phyloP scores from a whole-genome alignment of 2,888 invertebrate species.

The Nephrotoma guestfalica region DNA sequence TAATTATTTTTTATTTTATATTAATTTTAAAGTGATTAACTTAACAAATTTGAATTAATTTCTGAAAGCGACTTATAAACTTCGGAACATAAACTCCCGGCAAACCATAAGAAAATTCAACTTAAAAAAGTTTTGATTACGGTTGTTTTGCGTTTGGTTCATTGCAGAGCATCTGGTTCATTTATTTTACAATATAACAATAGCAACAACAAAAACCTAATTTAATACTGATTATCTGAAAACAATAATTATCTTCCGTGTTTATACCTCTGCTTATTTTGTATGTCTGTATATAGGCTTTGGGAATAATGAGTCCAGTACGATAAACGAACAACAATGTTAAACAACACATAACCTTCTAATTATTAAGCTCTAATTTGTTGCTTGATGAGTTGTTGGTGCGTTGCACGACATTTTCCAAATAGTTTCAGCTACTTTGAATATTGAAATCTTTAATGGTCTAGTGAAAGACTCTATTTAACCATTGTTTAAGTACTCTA shows the following conservation, averaged over 20 bases:
- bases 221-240: not conserved
- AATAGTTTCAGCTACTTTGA: too few relatives aligned
- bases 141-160: not conserved
- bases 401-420: too few relatives aligned
- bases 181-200: not conserved
- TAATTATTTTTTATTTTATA: not conserved
- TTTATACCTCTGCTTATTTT: too few relatives aligned
- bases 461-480: too few relatives aligned
- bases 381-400: too few relatives aligned
- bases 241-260: not conserved
- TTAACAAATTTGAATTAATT: not conserved
- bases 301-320: not conserved
- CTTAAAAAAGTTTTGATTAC: not conserved
- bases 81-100: not conserved
- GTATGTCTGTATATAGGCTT: not conserved
- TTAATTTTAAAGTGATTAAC: not conserved
- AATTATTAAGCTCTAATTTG: too few relatives aligned
- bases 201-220: not conserved
- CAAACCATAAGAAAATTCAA: not conserved
- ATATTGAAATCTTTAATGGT: too few relatives aligned
- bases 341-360: not conserved
- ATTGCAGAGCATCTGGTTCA: not conserved
- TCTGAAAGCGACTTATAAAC: not conserved
- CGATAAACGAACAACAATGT: not conserved
- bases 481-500: too few relatives aligned